Percentiles rank a stretch among this genome's conserved stretches.
These are phyloP conservation scores for Syngnathus rostellatus DNA, from an alignment of 2,797 vertebrate species.

Conservation along the genomic window DNA sequence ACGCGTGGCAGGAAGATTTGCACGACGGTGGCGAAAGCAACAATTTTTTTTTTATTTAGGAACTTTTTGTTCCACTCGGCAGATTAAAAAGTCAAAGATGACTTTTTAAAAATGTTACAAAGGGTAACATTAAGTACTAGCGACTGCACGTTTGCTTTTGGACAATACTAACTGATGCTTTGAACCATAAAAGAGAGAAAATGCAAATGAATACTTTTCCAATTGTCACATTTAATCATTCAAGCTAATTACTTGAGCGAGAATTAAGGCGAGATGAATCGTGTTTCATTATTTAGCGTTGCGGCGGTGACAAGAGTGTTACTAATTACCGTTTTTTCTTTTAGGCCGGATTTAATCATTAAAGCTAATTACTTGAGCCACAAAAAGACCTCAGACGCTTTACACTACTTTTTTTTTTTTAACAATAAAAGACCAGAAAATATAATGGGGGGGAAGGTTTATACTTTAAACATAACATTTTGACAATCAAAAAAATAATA, in stretches of 20 bases:
- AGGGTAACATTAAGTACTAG: not conserved
- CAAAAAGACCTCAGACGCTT: conserved; percentile 3
- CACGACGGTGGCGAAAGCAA: not conserved
- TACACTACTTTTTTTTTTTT: not conserved
- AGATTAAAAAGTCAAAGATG: not conserved
- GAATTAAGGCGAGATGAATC: conserved; percentile 5
- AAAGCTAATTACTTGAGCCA: conserved; percentile 3
- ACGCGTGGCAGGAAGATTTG: not conserved
- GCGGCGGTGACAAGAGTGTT: conserved; percentile 1
- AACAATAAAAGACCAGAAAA: not conserved
- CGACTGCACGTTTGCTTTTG: not conserved
- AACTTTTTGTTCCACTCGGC: not conserved
- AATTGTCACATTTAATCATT: conserved; percentile 4
- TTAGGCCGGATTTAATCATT: conserved; percentile 6
- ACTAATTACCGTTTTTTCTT: conserved; percentile 7
- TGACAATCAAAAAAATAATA: not conserved
- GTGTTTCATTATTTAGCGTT: conserved; percentile 1
- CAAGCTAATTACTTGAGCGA: conserved; percentile 3
- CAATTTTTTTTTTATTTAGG: not conserved
- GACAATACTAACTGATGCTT: not conserved
- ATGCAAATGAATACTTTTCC: not conserved
- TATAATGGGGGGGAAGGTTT: not conserved
- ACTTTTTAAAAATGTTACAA: not conserved
- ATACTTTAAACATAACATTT: not conserved
- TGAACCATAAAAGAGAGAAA: not conserved